Evolutionary conservation across 2,888 invertebrate species (phyloP), one percentile per base, ranked within the genome.

Genomic region (Mellilla xanthometata): DNA sequence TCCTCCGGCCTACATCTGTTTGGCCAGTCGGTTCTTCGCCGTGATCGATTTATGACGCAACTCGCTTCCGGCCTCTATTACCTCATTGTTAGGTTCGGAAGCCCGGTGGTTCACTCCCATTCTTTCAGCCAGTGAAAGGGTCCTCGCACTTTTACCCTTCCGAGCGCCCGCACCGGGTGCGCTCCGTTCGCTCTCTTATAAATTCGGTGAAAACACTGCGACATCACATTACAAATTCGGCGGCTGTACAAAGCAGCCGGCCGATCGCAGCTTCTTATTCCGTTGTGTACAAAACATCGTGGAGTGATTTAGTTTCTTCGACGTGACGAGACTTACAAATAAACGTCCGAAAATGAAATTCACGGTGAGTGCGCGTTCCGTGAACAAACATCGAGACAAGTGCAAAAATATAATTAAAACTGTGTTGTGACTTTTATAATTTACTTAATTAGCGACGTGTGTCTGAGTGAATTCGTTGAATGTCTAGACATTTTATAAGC

Each of bases 71-170:
- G 79, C 63, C 69, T 72, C 73, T 68, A 73, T 86, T 87, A 74
- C 86, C 78, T 82, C 86, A 87, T 79, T 79, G 76, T 72, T 82
- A 77, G 83, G 80, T 76, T 81, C 79, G 76, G 79, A 84, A 79
- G 81, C 79, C 73, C 71, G 70, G 67, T 72, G 76, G 75, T 68
- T 76, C 75, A 85, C 74, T 87, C 85, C 85, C 82, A 86, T 86
- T 88, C 83, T 86, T 87, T 86, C 82, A 84, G 86, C 64, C 69
- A 86, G 88, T 89, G 88, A 89, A 89, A 89, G 88, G 88, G 88
- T 88, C 74, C 83, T 81, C 76, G 78, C 69, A 85, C 85, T 85
- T 81, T 83, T 86, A 85, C 88, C 86, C 86, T 83, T 78, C 78
- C 78, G 77, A 67, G 62, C 56, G 61, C 60, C 59, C 56, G 54